Base-by-base conservation (phyloP, 2,797 vertebrate species). In the Leuciscus waleckii region DNA sequence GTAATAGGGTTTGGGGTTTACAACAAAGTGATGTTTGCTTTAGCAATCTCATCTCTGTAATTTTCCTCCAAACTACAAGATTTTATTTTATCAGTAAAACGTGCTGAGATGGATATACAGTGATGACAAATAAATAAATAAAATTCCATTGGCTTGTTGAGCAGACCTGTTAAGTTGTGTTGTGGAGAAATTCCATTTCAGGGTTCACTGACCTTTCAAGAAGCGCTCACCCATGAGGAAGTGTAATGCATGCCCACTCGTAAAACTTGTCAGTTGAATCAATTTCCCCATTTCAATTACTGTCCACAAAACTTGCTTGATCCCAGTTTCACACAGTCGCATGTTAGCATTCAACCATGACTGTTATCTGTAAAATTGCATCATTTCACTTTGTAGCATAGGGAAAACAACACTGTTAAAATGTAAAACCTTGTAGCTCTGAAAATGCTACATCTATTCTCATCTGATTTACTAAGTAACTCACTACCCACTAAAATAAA, bases 161-260 rank as follows among this genome's bases (percentile, higher is more conserved):
- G 90, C 70, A 76, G 90, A 89, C 81, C 87, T 92, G 91, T 90
- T 87, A 90, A 93, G 91, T 92, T 92, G 92, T 93, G 85, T 83
- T 89, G 89, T 68, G 89, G 89, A 92, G 90, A 94, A 94, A 94
- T 93, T 92, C 93, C 91, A 95, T 95, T 95, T 94, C 93, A 95
- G 93, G 94, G 91, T 93, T 92, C 91, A 89, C 89, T 89, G 89
- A 92, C 92, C 93, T 89, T 92, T 92, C 84, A 39, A 70, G 88
- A 92, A 89, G 88, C 51, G 67, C 90, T 90, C 90, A 91, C 90
- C 91, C 89, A 58, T 89, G 88, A 91, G 90, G 89, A 87, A 26
- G 88, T 92, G 92, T 93, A 93, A 94, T 93, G 90, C 90, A 91
- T 84, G 85, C 87, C 85, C 74, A 46, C 82, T 79, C 92, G 89